Evolutionary conservation across 1,140 invertebrate species (phyloP), one percentile per base, ranked within the genome.

Genomic region (Aculops lycopersici): DNA sequence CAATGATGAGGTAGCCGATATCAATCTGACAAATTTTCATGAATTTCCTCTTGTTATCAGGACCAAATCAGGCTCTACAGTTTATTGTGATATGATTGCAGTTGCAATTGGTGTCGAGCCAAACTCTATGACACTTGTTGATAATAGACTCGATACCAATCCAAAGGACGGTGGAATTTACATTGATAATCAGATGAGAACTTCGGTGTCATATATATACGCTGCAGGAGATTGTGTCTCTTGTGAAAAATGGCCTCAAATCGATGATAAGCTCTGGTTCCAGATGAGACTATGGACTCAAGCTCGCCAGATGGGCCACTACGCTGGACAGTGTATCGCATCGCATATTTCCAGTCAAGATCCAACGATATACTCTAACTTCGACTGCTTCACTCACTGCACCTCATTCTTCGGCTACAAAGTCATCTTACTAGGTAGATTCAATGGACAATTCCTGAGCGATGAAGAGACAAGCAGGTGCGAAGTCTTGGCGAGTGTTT

Each of bases 221-320:
- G 86, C 84, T 15, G 84, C 84, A 39, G 90, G 90, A 8, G 90
- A 97, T 66, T 70, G 80, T 5, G 90, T 81, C 50, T 65, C 64
- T 5, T 14, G 17, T 17, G 16, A 37, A 12, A 5, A 37, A 8
- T 14, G 13, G 36, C 5, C 8, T 8, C 8, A 8, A 15, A 50
- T 58, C 39, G 65, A 78, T 1, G 45, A 52, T 19, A n/a, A n/a
- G n/a, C 75, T 88, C 52, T 95, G 88, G 88, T 75, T 88, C 56
- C 50, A 92, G 59, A 83, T 95, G 72, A 63, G 83, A 38, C 55
- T 97, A 2, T 98, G 90, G 90, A 83, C 81, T 3, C 90, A 98
- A 61, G 90, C 88, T 0, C 58, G 81, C 44, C 83, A 92, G 59
- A 95, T 95, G 86, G 90, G 86, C 12, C 63, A 65, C 35, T 90